Evolutionary conservation across 2,888 invertebrate genomes (phyloP), one percentile per base, ranked within the genome.

Genomic region (Congeria kusceri): DNA sequence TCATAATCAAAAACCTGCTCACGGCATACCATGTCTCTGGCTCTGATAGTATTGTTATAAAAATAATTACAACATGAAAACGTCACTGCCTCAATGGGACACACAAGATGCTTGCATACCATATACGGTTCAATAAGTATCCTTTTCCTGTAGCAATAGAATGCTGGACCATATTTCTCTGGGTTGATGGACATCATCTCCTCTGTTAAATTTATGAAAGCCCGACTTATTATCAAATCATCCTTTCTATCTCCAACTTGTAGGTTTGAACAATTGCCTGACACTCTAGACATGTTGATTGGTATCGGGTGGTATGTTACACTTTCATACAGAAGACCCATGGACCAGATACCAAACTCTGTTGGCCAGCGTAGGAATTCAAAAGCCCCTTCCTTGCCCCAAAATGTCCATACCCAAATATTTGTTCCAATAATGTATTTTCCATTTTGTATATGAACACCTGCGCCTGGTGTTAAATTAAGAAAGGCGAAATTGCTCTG

Each of bases 371-470:
- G 58, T 2, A 86, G 71, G 69, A 70, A 80, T 57, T 82, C 77
- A 11, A 73, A 46, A 3, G 82, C 80, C 1, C 83, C 83, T 44
- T 58, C 56, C 3, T 69, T 44, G 5, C 84, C 84, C 13, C 57
- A 63, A 49, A 68, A 84, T 11, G 86, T 84, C 86, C 86, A 86
- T 0, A 77, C 66, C 86, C 86, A 86, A 1, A 67, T 56, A 9
- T 46, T 28, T 20, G 56, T 61, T 47, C 64, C 77, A 46, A 82
- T 70, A 5, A 72, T 58, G 7, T 46, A 13, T 15, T 57, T 56
- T 11, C n/a, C 28, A 4, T 39, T 65, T 20, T n/a, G 29, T 3
- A 70, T n/a, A 5, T 11, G 13, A 3, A 58, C 56, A 11, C 32
- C 46, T 32, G 25, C 3, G 13, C 4, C 32, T 27, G 67, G 44